These are phyloP conservation scores for Alloscopus bannaensis DNA, from an alignment of 2,888 invertebrate species.

Conservation along the genomic window DNA sequence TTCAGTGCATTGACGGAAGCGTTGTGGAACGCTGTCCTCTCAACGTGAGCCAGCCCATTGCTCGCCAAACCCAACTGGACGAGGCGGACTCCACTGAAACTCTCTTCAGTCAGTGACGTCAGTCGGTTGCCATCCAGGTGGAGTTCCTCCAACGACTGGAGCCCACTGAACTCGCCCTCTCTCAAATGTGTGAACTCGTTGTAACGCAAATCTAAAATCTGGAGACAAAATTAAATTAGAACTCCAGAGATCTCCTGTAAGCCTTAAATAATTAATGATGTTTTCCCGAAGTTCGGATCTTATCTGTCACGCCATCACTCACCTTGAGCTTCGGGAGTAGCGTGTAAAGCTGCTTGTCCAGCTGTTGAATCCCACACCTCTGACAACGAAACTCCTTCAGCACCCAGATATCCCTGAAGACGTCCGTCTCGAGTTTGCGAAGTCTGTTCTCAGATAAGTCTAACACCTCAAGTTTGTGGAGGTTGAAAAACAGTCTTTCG, in stretches of 20 bases:
- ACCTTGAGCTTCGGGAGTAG: conserved; percentile 84
- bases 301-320: conserved; percentile 33
- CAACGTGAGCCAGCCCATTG: conserved; percentile 85
- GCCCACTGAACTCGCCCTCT: conserved; percentile 85
- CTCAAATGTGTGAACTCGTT: conserved; percentile 81
- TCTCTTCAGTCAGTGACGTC: conserved; percentile 80
- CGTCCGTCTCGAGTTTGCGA: conserved; percentile 85
- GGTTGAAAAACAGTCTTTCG: conserved; percentile 84
- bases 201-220: conserved; percentile 83
- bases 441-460: conserved; percentile 87
- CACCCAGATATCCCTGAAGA: conserved; percentile 78
- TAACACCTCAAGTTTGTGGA: conserved; percentile 83
- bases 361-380: conserved; percentile 83
- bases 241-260: not conserved
- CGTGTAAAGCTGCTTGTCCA: conserved; percentile 88
- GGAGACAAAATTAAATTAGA: conserved; percentile 5
- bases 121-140: conserved; percentile 85
- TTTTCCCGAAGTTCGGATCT: not conserved
- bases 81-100: conserved; percentile 75
- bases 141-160: conserved; percentile 83
- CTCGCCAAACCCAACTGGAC: conserved; percentile 81
- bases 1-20: conserved; percentile 83
- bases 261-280: conserved; percentile 10
- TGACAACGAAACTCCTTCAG: conserved; percentile 84
- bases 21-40: conserved; percentile 85